Conservation (phyloP, 2,888 invertebrate species). For the Epinotia brunnichana region DNA sequence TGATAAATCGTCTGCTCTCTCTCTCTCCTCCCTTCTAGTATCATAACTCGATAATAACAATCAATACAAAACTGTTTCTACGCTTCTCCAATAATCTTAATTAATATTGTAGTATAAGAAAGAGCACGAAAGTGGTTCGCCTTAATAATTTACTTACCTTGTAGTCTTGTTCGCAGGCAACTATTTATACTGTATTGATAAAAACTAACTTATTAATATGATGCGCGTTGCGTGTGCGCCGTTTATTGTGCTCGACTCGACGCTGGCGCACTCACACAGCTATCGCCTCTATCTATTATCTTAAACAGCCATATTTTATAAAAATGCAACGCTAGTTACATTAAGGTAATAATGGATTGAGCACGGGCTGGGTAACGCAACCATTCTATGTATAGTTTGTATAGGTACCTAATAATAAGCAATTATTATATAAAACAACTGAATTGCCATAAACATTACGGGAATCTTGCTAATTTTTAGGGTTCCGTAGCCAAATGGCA, state of each 20-base stretch:
- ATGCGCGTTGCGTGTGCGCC: slow-evolving; percentile 59
- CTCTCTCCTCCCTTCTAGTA: no score
- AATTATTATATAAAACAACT: not conserved
- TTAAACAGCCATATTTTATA: slow-evolving; percentile 39
- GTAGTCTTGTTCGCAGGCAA: slow-evolving; percentile 43
- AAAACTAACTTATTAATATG: slow-evolving; percentile 67
- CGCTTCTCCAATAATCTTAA: not conserved
- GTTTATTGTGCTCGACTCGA: slow-evolving; percentile 49
- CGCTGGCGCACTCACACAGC: slow-evolving; percentile 45
- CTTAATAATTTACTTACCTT: slow-evolving; percentile 43
- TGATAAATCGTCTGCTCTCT: no score
- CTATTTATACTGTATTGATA: slow-evolving; percentile 57
- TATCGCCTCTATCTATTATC: slow-evolving; percentile 36
- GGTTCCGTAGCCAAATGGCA: no score
- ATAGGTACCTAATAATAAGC: not conserved
- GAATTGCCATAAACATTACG: no score
- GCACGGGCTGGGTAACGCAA: slow-evolving; percentile 8
- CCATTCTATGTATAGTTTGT: not conserved
- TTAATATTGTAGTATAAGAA: slow-evolving; percentile 10
- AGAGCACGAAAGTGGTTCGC: slow-evolving; percentile 26
- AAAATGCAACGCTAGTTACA: slow-evolving; percentile 35
- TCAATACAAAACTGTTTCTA: not conserved
- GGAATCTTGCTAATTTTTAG: not conserved
- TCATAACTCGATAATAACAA: not conserved
- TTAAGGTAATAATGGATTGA: slow-evolving; percentile 23